Conservation (phyloP, 2,888 invertebrate species). For the Mesoligia furuncula region DNA sequence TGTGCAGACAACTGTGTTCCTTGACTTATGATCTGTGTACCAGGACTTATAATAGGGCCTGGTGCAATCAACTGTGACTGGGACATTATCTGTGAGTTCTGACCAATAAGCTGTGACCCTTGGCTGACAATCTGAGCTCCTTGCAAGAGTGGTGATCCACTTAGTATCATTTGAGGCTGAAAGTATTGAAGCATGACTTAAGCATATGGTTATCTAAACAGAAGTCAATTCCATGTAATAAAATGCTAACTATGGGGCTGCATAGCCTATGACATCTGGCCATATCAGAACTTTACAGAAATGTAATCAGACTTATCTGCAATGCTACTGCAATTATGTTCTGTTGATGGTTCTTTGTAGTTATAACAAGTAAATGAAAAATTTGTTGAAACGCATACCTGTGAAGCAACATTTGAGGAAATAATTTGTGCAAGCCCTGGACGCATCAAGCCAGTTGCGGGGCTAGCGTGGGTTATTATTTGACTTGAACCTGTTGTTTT, state of each 20-base stretch:
- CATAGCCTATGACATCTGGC: neutral
- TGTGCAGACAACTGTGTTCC: conserved; percentile 85
- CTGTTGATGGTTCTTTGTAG: neutral
- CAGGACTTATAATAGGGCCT: conserved; percentile 83
- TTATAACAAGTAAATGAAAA: neutral
- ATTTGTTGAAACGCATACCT: conserved; percentile 73
- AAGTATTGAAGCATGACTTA: conserved; percentile 59
- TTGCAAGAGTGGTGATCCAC: conserved; percentile 84
- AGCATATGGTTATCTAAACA: neutral
- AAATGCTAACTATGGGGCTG: neutral
- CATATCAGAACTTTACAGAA: neutral
- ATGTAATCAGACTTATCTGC: neutral
- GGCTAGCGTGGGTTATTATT: conserved; percentile 82
- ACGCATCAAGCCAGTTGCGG: conserved; percentile 84
- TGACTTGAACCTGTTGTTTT: conserved; percentile 83
- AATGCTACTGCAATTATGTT: neutral
- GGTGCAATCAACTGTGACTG: conserved; percentile 83
- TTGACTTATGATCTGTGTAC: conserved; percentile 88
- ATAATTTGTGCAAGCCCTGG: conserved; percentile 85
- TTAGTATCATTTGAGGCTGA: conserved; percentile 87
- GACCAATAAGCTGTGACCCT: conserved; percentile 84
- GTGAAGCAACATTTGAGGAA: conserved; percentile 84
- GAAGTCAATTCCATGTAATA: neutral
- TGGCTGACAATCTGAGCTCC: conserved; percentile 87
- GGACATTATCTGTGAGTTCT: conserved; percentile 83